These are phyloP conservation scores for Turritopsis dohrnii DNA, from an alignment of 30 jellyfish, hydroid and myxozoan species.

Conservation along the genomic window DNA sequence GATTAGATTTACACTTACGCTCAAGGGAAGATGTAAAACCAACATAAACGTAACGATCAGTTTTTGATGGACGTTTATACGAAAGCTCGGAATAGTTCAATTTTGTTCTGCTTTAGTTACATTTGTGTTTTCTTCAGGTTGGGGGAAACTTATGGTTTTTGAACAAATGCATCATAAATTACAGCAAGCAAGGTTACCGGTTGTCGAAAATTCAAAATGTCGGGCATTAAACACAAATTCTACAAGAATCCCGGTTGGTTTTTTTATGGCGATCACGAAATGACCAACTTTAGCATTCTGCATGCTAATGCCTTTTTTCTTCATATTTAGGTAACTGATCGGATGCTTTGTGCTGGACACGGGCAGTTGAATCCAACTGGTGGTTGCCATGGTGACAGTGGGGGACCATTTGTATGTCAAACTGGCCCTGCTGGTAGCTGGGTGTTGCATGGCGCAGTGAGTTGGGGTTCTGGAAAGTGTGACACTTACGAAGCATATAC, in stretches of 20 bases:
- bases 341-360: conserved; percentile 90
- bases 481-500: conserved; percentile 45
- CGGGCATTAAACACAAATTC: conserved; percentile 36
- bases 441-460: conserved; percentile 82
- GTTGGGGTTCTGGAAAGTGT: conserved; percentile 83
- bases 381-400: conserved; percentile 99
- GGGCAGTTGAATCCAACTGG: conserved; percentile 68
- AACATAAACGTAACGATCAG: too few species aligned
- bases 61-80: too few species aligned
- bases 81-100: too few species aligned
- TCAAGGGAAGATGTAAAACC: too few species aligned
- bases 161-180: conserved; percentile 63
- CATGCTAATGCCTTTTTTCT: not conserved
- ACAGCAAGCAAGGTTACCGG: conserved; percentile 67
- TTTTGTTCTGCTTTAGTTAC: too few species aligned
- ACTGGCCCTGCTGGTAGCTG: conserved; percentile 46
- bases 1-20: not conserved
- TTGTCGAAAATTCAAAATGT: conserved; percentile 50
- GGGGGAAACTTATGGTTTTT: conserved; percentile 62
- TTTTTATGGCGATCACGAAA: not conserved
- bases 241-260: conserved; percentile 41
- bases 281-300: not conserved
- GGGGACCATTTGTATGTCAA: conserved; percentile 94
- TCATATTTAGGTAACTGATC: conserved; percentile 41
- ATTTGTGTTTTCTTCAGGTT: conserved; percentile 37